phyloP scores from a whole-genome alignment of 2,888 invertebrate species.

The Xanthia icteritia region DNA sequence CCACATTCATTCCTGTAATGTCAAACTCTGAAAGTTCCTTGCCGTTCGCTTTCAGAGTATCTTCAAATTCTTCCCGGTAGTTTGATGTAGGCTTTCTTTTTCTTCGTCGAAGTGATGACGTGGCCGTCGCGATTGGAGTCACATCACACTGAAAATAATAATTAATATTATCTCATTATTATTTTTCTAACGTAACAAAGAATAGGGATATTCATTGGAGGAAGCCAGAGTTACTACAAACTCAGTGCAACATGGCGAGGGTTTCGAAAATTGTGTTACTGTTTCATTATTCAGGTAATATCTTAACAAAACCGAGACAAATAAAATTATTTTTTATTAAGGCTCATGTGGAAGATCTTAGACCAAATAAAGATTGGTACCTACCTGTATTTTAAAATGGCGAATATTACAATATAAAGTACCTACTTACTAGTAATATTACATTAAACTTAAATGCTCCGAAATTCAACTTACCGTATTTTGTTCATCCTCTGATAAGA shows the following conservation, averaged over 20 bases:
- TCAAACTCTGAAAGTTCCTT: constrained; percentile 21
- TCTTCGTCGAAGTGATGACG: neutral
- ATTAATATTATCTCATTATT: neutral
- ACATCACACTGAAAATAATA: neutral
- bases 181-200: neutral
- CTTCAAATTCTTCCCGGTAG: neutral
- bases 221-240: neutral
- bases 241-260: neutral
- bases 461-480: neutral
- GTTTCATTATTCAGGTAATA: neutral
- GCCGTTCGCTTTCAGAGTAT: neutral
- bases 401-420: neutral
- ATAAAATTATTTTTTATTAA: neutral
- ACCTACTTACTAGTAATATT: neutral
- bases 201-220: neutral
- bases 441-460: neutral
- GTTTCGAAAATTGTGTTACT: neutral
- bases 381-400: neutral
- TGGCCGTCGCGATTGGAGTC: neutral
- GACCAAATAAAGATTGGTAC: neutral
- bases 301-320: neutral
- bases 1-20: constrained; percentile 11
- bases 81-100: constrained; percentile 9
- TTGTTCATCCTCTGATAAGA: constrained; percentile 3
- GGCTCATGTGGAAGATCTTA: neutral